A percentile compares a stretch with the other conserved stretches of the same genome.
Conservation (phyloP, 2,888 invertebrate genomes). For the Stramonita haemastoma region DNA sequence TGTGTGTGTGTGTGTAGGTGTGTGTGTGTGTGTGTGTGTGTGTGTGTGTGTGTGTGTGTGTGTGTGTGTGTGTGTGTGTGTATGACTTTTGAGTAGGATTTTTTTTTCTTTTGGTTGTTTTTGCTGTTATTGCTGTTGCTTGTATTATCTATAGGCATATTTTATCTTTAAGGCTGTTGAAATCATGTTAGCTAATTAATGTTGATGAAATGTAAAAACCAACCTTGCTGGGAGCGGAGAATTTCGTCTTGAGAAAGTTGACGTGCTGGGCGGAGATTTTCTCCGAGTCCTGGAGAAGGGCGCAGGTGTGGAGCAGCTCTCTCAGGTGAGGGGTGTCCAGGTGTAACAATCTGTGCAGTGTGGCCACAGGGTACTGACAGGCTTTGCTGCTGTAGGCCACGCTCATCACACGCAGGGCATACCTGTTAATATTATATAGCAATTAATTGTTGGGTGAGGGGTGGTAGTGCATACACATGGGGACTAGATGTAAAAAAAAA, state of each 20-base stretch:
- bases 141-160: too few species aligned
- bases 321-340: slow-evolving; percentile 29
- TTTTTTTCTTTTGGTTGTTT: too few species aligned
- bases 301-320: slow-evolving; percentile 27
- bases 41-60: too few species aligned
- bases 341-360: slow-evolving; percentile 43
- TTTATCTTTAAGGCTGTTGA: too few species aligned
- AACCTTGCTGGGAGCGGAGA: slow-evolving; percentile 39
- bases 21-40: too few species aligned
- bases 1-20: too few species aligned
- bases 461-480: background rate
- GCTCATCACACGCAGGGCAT: slow-evolving; percentile 56
- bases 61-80: too few species aligned
- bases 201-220: too few species aligned
- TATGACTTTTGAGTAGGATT: too few species aligned
- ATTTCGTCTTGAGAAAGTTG: slow-evolving; percentile 28
- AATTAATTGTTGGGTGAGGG: background rate
- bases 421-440: slow-evolving; percentile 49
- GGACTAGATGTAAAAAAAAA: too few species aligned
- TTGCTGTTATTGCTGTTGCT: too few species aligned
- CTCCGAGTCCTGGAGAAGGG: slow-evolving; percentile 25
- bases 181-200: too few species aligned
- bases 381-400: slow-evolving; percentile 61
- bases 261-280: background rate
- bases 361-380: slow-evolving; percentile 52